These are phyloP conservation scores for Columbina picui DNA, from an alignment of 2,113 vertebrate species.

Conservation along the genomic window DNA sequence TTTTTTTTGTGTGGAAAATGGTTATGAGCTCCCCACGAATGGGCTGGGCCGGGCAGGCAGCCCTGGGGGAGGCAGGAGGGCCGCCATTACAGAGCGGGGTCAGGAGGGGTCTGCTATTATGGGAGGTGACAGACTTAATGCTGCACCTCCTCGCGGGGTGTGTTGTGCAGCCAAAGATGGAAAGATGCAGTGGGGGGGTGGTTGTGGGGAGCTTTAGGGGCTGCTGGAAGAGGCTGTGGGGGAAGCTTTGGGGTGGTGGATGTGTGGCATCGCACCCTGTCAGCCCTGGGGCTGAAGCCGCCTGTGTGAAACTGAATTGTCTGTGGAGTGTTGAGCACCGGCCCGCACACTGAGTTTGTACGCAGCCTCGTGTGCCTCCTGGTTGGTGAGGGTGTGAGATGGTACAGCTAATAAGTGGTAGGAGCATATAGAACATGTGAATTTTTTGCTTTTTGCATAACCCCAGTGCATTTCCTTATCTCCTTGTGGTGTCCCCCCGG, in stretches of 20 bases:
- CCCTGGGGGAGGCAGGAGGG: not conserved
- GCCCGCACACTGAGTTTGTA: accelerated
- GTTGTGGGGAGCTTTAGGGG: not conserved
- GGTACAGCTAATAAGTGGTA: not conserved
- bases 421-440: too few relatives aligned
- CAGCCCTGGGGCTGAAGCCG: accelerated
- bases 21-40: not conserved
- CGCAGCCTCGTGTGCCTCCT: accelerated
- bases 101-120: not conserved
- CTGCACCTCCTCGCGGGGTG: accelerated
- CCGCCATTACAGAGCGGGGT: too few relatives aligned
- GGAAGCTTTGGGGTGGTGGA: accelerated
- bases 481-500: not conserved
- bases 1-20: not conserved
- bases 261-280: accelerated
- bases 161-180: not conserved
- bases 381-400: accelerated
- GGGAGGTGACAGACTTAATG: not conserved
- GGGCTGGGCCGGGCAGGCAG: too few relatives aligned
- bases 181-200: not conserved
- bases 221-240: accelerated
- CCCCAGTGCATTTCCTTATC: not conserved
- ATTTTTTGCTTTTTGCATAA: not conserved
- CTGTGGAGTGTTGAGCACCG: not conserved
- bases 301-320: not conserved